Conservation (phyloP, 1,140 invertebrate species). For the Drosophila pallidifrons region DNA sequence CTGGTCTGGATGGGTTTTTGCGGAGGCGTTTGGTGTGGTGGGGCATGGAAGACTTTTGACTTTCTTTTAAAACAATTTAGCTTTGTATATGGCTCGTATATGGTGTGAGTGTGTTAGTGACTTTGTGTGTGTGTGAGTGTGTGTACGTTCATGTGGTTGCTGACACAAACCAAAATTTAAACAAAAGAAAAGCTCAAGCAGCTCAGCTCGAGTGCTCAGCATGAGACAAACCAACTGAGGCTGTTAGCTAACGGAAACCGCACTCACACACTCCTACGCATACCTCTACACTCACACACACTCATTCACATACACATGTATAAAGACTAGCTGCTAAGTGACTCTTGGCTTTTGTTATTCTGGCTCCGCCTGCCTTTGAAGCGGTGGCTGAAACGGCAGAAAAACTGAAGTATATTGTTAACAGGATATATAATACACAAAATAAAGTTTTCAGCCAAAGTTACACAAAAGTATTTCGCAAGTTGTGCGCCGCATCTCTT, state of each 20-base stretch:
- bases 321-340: slow-evolving; percentile 65
- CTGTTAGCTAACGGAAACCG: slow-evolving; percentile 83
- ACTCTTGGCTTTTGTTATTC: slow-evolving; percentile 77
- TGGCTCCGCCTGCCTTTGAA: slow-evolving; percentile 67
- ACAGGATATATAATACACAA: slow-evolving; percentile 84
- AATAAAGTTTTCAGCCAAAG: slow-evolving; percentile 84
- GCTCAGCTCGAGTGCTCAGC: slow-evolving; percentile 63
- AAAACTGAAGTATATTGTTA: slow-evolving; percentile 83
- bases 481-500: slow-evolving; percentile 55
- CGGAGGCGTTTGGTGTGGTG: slow-evolving; percentile 10
- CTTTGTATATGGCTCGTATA: slow-evolving; percentile 58
- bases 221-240: slow-evolving; percentile 74
- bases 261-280: slow-evolving; percentile 65
- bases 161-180: slow-evolving; percentile 83
- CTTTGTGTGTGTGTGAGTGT: slow-evolving; percentile 33
- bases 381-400: slow-evolving; percentile 56
- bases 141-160: slow-evolving; percentile 78
- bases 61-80: slow-evolving; percentile 82
- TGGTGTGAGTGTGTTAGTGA: slow-evolving; percentile 33
- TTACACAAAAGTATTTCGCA: slow-evolving; percentile 84
- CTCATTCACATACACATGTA: slow-evolving; percentile 10
- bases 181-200: slow-evolving; percentile 74
- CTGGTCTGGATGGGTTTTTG: too few species aligned
- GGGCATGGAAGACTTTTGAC: slow-evolving; percentile 69
- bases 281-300: slow-evolving; percentile 38